Evolutionary conservation across 2,113 vertebrate species (phyloP).

Genomic region (Eclectus roratus): DNA sequence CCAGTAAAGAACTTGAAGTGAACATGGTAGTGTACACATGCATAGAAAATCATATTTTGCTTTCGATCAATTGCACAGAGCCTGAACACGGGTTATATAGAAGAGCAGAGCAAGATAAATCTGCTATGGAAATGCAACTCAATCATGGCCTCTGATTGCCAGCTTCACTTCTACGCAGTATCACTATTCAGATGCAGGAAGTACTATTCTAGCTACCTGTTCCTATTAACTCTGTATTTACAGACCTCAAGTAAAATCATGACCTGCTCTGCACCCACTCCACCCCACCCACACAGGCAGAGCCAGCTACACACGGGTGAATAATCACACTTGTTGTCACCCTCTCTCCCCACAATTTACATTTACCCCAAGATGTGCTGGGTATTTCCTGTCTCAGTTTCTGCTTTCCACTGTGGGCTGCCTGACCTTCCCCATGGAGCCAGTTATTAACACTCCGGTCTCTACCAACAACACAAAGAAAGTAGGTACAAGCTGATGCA

Average conservation of each 20-base stretch:
- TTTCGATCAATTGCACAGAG: neutral
- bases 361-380: neutral
- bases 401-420: conserved; percentile 56
- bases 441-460: conserved; percentile 47
- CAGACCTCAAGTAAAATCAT: neutral
- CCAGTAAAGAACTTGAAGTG: neutral
- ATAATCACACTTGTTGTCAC: neutral
- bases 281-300: neutral
- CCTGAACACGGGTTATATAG: fast-evolving
- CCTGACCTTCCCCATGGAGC: conserved; percentile 21
- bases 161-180: neutral
- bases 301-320: neutral
- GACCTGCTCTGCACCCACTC: neutral
- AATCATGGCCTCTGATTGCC: neutral
- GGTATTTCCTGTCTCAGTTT: conserved; percentile 54
- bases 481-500: conserved; percentile 61
- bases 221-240: neutral
- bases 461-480: conserved; percentile 16
- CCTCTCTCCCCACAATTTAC: neutral
- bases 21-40: neutral
- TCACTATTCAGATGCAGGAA: neutral
- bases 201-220: neutral
- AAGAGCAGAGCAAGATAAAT: neutral
- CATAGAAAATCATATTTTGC: neutral
- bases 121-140: neutral